Evolutionary conservation across 2,113 vertebrate genomes (phyloP).

Genomic region (Alligator mississippiensis): DNA sequence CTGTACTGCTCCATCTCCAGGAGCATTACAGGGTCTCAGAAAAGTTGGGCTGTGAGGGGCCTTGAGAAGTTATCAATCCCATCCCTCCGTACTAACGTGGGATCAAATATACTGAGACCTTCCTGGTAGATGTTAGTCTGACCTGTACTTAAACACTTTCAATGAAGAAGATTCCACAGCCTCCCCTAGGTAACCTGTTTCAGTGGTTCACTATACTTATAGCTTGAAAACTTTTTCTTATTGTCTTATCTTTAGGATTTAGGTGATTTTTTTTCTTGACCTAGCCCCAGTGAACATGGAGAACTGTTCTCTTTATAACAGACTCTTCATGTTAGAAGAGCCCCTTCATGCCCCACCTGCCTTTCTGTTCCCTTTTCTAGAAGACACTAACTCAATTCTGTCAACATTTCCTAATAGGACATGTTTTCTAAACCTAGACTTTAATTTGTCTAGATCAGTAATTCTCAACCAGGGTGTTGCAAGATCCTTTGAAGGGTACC

Average conservation of each 20-base stretch:
- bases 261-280: neutral
- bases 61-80: too few relatives aligned
- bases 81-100: too few relatives aligned
- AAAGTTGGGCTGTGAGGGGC: too few relatives aligned
- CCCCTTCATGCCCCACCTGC: rapidly evolving
- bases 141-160: neutral
- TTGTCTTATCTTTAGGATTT: neutral
- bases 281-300: neutral
- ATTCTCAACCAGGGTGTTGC: too few relatives aligned
- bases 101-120: too few relatives aligned
- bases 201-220: neutral
- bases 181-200: neutral
- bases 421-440: neutral
- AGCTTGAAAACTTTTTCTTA: neutral
- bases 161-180: neutral
- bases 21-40: neutral
- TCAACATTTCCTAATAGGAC: neutral
- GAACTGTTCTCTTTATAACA: neutral
- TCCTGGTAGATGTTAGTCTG: neutral
- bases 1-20: neutral
- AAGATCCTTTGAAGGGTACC: neutral
- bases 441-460: neutral
- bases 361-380: neutral
- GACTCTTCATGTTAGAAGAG: neutral
- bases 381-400: neutral